Evolutionary conservation across 2,888 invertebrate species (phyloP).

Genomic region (Neoaliturus tenellus): DNA sequence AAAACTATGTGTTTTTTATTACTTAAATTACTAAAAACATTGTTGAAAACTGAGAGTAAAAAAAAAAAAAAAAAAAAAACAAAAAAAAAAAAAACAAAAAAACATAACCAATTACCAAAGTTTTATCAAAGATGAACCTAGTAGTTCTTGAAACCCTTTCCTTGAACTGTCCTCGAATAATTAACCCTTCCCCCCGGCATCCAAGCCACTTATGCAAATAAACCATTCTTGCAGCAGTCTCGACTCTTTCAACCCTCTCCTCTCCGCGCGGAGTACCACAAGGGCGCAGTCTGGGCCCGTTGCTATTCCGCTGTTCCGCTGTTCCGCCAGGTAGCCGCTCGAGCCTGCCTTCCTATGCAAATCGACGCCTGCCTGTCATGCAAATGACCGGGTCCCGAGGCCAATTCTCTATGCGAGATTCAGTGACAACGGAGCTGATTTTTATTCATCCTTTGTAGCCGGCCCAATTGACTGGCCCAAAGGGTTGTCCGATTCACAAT

Average conservation of each 20-base stretch:
- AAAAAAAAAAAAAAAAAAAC: no score
- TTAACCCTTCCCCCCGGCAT: neutral
- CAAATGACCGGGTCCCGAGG: conserved; percentile 31
- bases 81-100: no score
- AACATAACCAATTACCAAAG: neutral
- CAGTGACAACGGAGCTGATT: conserved; percentile 54
- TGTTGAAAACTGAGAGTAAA: no score
- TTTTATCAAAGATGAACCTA: neutral
- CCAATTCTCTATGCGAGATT: conserved; percentile 55
- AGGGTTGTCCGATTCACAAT: conserved; percentile 50
- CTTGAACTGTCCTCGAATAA: neutral
- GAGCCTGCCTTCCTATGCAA: conserved; percentile 33
- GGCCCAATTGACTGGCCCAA: conserved; percentile 53
- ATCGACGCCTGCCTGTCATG: conserved; percentile 46
- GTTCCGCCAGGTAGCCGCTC: conserved; percentile 10
- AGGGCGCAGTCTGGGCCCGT: neutral
- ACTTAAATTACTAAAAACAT: no score
- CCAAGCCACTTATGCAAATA: conserved; percentile 20
- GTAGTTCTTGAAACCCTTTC: neutral
- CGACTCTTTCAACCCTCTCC: conserved; percentile 26
- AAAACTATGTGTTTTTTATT: no score
- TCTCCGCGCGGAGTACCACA: neutral
- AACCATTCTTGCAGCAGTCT: neutral
- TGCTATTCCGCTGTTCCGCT: conserved; percentile 18
- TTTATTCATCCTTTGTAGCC: conserved; percentile 53